Evolutionary conservation across 1,140 invertebrate genomes (phyloP), one percentile per base, ranked within the genome.

Genomic region (Macrocentrus cingulum): DNA sequence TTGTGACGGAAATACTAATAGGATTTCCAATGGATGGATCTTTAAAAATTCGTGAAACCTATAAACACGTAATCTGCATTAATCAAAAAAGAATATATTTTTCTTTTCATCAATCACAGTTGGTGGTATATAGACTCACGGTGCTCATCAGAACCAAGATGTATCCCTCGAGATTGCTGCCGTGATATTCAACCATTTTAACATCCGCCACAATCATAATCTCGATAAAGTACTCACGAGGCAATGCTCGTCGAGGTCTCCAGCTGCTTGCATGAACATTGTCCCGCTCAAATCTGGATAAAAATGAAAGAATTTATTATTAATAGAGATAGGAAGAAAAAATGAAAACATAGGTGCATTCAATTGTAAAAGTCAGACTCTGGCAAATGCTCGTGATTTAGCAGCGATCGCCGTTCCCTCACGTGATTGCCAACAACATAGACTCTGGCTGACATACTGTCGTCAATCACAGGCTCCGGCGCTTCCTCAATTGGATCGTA

Each of bases 21-120:
- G 88, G 85, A 71, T 93, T 92, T 3, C 91, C 90, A 57, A 94
- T 88, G 23, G 87, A 89, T 3, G 87, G 84, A 69, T 94, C 89
- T 60, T 89, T 87, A 73, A 88, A 94, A 56, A 94, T 86, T 22
- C 87, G 81, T 4, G 88, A 84, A 5, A 90, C 88, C 87, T 39
- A 19, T 36, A 53, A 16, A 23, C 25, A 29, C 9, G 4, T 29
- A 29, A 29, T 29, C 9, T 29, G 9, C 4, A 5, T 29, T 29
- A 29, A 29, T 29, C 9, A 29, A 29, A 5, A 5, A 9, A 29
- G 25, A 29, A 5, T 29, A 29, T 29, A 39, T 39, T n/a, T 39
- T 39, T n/a, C 4, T 3, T 8, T 39, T 39, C 2, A 39, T 39
- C n/a, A n/a, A 15, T 39, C 3, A 15, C 15, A 4, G 15, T 22